Percentiles rank a stretch among this genome's conserved stretches.
phyloP scores from a whole-genome alignment of 2,797 vertebrate genomes.

The Spea hammondii region DNA sequence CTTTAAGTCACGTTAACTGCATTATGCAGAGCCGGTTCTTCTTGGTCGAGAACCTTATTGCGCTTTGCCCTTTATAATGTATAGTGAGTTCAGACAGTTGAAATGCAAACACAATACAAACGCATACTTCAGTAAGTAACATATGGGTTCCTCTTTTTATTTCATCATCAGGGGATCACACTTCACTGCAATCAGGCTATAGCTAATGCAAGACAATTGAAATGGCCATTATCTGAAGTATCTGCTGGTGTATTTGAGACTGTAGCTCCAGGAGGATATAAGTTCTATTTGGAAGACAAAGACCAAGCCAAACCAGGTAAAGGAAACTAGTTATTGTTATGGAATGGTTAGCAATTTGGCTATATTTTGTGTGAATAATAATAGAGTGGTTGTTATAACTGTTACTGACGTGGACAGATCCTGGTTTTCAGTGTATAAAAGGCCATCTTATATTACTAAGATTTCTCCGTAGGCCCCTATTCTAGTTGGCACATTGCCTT shows the following conservation, averaged over 20 bases:
- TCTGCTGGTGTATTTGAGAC: constrained; percentile 75
- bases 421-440: no score
- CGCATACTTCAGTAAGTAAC: not conserved
- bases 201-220: constrained; percentile 79
- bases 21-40: no score
- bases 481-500: no score
- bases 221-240: constrained; percentile 84
- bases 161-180: constrained; percentile 78
- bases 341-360: no score
- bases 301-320: constrained; percentile 75
- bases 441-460: no score
- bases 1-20: no score
- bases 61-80: not conserved
- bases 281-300: constrained; percentile 84
- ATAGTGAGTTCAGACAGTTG: not conserved
- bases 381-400: no score
- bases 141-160: not conserved
- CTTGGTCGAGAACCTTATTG: no score
- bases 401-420: no score
- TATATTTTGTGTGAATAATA: no score
- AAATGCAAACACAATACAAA: not conserved
- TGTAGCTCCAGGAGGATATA: constrained; percentile 90
- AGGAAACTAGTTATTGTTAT: not conserved
- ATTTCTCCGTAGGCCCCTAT: no score
- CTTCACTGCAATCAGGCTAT: constrained; percentile 87